Evolutionary conservation across 2,888 invertebrate genomes (phyloP), one percentile per base, ranked within the genome.

Genomic region (Lochmaea crataegi): DNA sequence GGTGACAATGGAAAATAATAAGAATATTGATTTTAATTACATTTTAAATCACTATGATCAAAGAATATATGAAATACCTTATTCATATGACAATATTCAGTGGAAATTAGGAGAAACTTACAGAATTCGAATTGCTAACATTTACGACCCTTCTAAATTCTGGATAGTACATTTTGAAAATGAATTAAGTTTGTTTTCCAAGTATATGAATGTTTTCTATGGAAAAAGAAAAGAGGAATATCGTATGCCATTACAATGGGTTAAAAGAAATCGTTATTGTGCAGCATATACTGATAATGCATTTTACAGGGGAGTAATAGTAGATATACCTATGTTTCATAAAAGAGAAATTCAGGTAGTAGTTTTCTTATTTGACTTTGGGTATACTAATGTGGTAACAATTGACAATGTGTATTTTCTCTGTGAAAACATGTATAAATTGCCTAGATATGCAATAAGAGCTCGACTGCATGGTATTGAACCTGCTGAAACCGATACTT

Each of bases 71-170:
- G 65, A 74, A 53, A 71, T 77, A 58, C 77, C 77, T 12, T 26
- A 72, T 60, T 77, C 65, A 60, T 77, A 57, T 60, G 77, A 77
- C 64, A 71, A 42, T 26, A 64, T 64, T 16, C 16, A 45, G 12
- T 77, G 77, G 77, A 72, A 72, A 65, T 42, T 68, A 10, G 72
- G 70, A 14, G 72, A 71, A 64, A 76, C 75, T 16, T 76, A 77
- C 32, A 70, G 67, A 53, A 71, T 76, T 61, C 71, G 77, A 10
- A 57, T 77, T 38, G 64, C 64, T 22, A 65, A 77, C 64, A 69
- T 76, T 18, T 77, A 77, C 12, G 76, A 77, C 51, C 75, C 75
- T 7, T 74, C 76, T n/a, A 77, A 77, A 53, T 76, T 77, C 69
- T 77, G 77, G 77, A 71, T 75, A 65, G 75, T 77, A 18, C 32